phyloP scores from a whole-genome alignment of 2,797 vertebrate genomes.

The Cyclopterus lumpus region DNA sequence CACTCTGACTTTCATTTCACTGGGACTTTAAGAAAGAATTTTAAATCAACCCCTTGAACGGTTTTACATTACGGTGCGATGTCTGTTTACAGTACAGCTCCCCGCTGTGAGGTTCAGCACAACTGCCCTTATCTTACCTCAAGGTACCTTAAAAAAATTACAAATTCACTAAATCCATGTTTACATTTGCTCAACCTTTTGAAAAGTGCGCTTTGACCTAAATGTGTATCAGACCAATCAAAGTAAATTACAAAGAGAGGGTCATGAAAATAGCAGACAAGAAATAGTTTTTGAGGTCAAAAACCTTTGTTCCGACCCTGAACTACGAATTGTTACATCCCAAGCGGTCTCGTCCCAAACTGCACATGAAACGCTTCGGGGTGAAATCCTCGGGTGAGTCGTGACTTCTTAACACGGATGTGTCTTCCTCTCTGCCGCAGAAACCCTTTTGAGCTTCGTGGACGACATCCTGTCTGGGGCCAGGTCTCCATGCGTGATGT shows the following conservation, averaged over 20 bases:
- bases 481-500: conserved; percentile 97
- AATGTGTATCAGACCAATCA: background rate
- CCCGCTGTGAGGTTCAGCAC: background rate
- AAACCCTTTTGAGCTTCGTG: conserved; percentile 95
- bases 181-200: background rate
- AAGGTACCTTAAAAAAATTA: background rate
- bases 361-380: background rate
- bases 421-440: conserved; percentile 72
- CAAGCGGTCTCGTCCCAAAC: background rate
- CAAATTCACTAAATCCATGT: background rate
- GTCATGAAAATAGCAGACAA: background rate
- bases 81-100: conserved; percentile 8
- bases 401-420: background rate
- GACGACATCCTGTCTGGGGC: conserved; percentile 97
- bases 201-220: background rate
- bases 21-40: background rate
- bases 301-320: background rate
- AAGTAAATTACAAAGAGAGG: background rate
- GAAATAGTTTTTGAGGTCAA: background rate
- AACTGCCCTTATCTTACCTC: conserved; percentile 12
- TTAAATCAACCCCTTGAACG: background rate
- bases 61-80: conserved; percentile 31
- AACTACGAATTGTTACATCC: background rate
- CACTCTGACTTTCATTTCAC: no score
- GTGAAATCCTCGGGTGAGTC: background rate